Percentiles rank a stretch among this genome's conserved stretches.
These are phyloP conservation scores for Popillia japonica DNA, from an alignment of 1,140 invertebrate species.

Conservation along the genomic window DNA sequence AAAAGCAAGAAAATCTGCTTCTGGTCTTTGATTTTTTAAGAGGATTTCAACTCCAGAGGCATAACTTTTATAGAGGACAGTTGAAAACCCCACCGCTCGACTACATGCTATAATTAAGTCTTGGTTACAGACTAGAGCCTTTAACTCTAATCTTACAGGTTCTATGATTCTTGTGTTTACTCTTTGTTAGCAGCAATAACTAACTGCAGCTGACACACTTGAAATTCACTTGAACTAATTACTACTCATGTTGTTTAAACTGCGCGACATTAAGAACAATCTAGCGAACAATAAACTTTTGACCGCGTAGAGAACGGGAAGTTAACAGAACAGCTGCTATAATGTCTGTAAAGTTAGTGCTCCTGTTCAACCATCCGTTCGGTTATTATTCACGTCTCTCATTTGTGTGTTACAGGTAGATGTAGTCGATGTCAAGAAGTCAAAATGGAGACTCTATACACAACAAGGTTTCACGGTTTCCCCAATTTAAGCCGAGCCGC, in stretches of 20 bases:
- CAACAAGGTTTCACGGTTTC: constrained; percentile 56
- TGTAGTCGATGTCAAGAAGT: neutral
- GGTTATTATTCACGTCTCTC: neutral
- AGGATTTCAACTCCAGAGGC: too few relatives aligned
- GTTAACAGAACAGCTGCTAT: neutral
- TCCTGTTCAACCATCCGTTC: neutral
- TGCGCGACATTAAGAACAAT: neutral
- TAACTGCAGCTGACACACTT: neutral
- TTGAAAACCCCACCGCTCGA: too few relatives aligned
- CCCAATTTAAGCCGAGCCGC: constrained; percentile 51
- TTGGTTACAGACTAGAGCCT: too few relatives aligned
- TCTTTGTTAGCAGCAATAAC: too few relatives aligned
- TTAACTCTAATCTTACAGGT: too few relatives aligned
- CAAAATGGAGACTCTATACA: constrained; percentile 58
- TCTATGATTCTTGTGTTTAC: too few relatives aligned
- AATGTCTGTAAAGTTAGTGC: neutral
- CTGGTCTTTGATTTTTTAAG: too few relatives aligned
- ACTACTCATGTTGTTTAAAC: neutral
- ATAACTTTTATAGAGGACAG: too few relatives aligned
- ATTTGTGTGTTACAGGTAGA: constrained; percentile 17
- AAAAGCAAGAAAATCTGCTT: too few relatives aligned
- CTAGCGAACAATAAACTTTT: neutral
- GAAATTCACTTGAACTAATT: neutral
- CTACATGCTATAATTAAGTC: too few relatives aligned
- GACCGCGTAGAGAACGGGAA: neutral